phyloP scores from a whole-genome alignment of 1,140 invertebrate species.

The Pectinophora gossypiella region DNA sequence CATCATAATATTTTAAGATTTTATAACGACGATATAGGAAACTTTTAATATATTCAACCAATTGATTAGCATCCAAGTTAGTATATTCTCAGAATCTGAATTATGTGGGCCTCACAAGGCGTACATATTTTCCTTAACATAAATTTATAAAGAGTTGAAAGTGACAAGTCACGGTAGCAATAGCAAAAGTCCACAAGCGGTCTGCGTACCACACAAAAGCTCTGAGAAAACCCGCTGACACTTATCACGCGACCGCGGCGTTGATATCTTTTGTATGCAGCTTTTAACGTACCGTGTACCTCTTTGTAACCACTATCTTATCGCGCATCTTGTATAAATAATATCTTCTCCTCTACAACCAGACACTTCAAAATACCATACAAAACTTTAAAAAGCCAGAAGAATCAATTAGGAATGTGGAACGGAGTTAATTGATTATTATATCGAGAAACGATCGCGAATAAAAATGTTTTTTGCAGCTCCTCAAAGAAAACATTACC shows the following conservation, averaged over 20 bases:
- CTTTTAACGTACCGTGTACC: slow-evolving; percentile 30
- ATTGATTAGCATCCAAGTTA: no score
- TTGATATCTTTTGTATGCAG: slow-evolving; percentile 64
- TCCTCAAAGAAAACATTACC: neutral
- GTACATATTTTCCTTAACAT: neutral
- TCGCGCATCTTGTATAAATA: slow-evolving; percentile 19
- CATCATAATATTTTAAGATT: no score
- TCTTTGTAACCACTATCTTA: slow-evolving; percentile 30
- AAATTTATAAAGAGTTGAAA: slow-evolving; percentile 8
- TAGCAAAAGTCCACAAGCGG: neutral
- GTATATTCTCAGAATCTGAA: no score
- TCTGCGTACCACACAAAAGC: neutral
- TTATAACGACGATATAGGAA: no score
- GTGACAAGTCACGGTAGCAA: slow-evolving; percentile 32
- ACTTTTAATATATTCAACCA: no score
- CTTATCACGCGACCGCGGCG: slow-evolving; percentile 20
- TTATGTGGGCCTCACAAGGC: no score
- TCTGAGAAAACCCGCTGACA: neutral
- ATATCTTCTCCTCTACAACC: neutral
- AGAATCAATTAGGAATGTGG: neutral
- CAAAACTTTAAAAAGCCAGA: neutral
- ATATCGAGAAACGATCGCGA: neutral
- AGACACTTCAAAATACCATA: neutral
- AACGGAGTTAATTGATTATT: slow-evolving; percentile 3
- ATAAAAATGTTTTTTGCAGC: neutral